These are phyloP conservation scores for Pseudanteris insignis DNA, from an alignment of 2,888 invertebrate species.

Conservation along the genomic window DNA sequence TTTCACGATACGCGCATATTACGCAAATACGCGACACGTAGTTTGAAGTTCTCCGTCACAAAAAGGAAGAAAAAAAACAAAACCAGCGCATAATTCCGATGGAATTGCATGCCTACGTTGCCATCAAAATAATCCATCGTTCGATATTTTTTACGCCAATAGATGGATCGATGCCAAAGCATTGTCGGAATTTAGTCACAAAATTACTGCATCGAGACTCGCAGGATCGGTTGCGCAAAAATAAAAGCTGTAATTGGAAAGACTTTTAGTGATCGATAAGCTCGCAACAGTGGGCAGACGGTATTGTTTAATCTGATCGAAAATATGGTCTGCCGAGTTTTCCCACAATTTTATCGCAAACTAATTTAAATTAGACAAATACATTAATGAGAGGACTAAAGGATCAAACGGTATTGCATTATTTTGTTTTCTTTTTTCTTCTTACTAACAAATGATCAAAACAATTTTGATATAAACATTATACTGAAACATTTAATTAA, in stretches of 20 bases:
- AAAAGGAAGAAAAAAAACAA: conserved; percentile 16
- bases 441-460: no score
- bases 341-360: background rate
- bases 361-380: no score
- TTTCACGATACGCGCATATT: conserved; percentile 12
- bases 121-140: conserved; percentile 32
- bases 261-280: conserved; percentile 6
- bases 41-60: conserved; percentile 26
- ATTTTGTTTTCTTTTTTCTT: no score
- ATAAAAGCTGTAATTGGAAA: conserved; percentile 8
- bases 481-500: no score
- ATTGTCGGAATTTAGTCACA: conserved; percentile 22
- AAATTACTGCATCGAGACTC: conserved; percentile 19
- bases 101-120: conserved; percentile 20
- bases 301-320: no score
- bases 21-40: conserved; percentile 27
- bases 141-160: conserved; percentile 31
- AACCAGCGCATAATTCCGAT: conserved; percentile 36
- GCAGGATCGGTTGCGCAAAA: conserved; percentile 3
- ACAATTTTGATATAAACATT: no score
- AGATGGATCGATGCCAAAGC: conserved; percentile 24
- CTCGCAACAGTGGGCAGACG: no score
- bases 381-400: no score
- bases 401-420: no score
- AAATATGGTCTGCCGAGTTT: no score